Evolutionary conservation across 2,797 vertebrate genomes (phyloP).

Genomic region (Dipus sagitta): DNA sequence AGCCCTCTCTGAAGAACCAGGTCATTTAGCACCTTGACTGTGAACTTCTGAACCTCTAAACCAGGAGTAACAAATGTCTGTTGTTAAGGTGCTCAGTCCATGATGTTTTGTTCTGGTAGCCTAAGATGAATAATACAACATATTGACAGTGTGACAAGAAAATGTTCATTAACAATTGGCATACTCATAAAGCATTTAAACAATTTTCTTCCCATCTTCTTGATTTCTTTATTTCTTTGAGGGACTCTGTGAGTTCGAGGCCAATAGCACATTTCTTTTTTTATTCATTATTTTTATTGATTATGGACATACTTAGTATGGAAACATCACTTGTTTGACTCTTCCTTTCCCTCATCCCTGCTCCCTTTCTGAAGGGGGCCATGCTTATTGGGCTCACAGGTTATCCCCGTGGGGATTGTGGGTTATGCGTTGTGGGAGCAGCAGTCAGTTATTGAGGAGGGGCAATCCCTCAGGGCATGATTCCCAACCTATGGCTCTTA

Average conservation of each 20-base stretch:
- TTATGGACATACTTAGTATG: too few species aligned
- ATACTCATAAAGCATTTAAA: conserved; percentile 2
- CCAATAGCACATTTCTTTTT: too few species aligned
- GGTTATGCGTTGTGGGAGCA: too few species aligned
- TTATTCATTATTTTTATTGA: too few species aligned
- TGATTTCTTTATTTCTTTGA: conserved; percentile 6
- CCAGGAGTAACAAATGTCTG: background rate
- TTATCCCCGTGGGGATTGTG: too few species aligned
- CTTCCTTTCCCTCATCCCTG: too few species aligned
- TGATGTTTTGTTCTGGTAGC: background rate
- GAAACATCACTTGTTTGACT: too few species aligned
- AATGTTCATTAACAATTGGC: background rate
- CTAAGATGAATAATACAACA: background rate
- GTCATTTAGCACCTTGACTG: background rate
- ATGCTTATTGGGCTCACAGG: too few species aligned
- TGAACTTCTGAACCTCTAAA: background rate
- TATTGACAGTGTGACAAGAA: background rate
- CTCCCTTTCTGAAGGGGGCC: too few species aligned
- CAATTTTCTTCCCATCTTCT: conserved; percentile 7
- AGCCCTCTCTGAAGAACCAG: background rate
- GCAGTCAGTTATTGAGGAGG: too few species aligned
- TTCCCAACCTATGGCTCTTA: too few species aligned
- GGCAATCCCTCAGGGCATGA: too few species aligned
- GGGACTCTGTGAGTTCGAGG: background rate
- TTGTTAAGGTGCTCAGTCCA: background rate